These are phyloP conservation scores for Agonopterix alstromeriana DNA, from an alignment of 2,888 invertebrate genomes.

Conservation along the genomic window DNA sequence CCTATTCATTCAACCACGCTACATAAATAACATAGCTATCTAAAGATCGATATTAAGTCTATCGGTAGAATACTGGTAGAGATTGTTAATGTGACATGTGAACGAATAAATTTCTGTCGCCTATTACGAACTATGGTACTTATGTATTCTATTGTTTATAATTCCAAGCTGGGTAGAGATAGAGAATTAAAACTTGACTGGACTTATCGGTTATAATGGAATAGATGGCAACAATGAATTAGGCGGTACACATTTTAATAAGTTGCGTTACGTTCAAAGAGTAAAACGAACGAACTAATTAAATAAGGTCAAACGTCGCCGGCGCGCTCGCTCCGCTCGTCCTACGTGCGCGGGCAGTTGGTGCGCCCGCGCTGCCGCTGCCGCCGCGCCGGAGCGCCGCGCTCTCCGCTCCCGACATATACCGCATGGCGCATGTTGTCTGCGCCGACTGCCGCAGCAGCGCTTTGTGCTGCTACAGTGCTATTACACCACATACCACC, in stretches of 20 bases:
- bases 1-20: not conserved
- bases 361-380: constrained; percentile 27
- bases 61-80: too few relatives aligned
- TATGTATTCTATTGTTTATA: too few relatives aligned
- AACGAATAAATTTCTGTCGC: too few relatives aligned
- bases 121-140: too few relatives aligned
- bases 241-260: constrained; percentile 67
- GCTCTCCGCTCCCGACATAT: not conserved
- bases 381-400: constrained; percentile 14
- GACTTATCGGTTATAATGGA: constrained; percentile 20
- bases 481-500: not conserved
- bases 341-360: constrained; percentile 42
- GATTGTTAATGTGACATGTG: too few relatives aligned
- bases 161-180: too few relatives aligned
- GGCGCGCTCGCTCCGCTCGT: constrained; percentile 35
- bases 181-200: too few relatives aligned
- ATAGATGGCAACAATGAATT: constrained; percentile 63
- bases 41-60: too few relatives aligned
- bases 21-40: too few relatives aligned
- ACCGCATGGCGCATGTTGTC: too few relatives aligned
- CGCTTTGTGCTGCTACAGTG: not conserved
- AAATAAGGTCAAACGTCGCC: constrained; percentile 74
- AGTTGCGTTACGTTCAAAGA: constrained; percentile 64
- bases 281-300: constrained; percentile 75
- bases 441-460: not conserved